Evolutionary conservation across 2,113 vertebrate species (phyloP).

Genomic region (Pelecanoides urinatrix): DNA sequence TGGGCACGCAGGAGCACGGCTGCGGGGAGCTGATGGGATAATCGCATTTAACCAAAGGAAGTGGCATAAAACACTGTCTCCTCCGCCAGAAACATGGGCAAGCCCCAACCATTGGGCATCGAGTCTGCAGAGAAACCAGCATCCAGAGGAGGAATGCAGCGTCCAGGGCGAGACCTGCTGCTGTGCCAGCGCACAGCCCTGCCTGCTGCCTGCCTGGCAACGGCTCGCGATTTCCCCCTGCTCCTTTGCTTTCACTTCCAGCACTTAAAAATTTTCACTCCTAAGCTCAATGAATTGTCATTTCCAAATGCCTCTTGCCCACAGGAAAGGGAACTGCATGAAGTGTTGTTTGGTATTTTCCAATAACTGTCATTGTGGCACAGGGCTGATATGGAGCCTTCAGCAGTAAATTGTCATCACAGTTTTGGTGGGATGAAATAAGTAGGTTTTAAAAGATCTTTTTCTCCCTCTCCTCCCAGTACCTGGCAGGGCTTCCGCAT

Average conservation of each 20-base stretch:
- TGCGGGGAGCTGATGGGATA: neutral
- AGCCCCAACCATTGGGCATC: neutral
- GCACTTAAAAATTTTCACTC: neutral
- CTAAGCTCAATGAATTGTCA: neutral
- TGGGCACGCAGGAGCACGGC: neutral
- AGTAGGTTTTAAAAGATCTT: neutral
- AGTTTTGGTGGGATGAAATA: neutral
- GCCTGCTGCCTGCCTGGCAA: neutral
- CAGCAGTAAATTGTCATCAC: neutral
- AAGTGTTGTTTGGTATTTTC: neutral
- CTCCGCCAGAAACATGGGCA: neutral
- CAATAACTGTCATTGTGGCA: neutral
- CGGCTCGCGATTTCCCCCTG: rapidly evolving
- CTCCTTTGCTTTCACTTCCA: neutral
- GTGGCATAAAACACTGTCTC: neutral
- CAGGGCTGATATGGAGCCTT: neutral
- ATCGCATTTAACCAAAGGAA: neutral
- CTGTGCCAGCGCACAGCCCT: neutral
- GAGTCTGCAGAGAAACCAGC: neutral
- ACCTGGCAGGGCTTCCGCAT: neutral
- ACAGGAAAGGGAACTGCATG: neutral
- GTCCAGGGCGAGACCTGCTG: neutral
- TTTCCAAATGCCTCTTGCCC: neutral
- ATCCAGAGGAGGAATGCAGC: neutral
- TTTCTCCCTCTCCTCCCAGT: neutral